Conservation (phyloP, 2,113 vertebrate species). For the Chionomys nivalis region DNA sequence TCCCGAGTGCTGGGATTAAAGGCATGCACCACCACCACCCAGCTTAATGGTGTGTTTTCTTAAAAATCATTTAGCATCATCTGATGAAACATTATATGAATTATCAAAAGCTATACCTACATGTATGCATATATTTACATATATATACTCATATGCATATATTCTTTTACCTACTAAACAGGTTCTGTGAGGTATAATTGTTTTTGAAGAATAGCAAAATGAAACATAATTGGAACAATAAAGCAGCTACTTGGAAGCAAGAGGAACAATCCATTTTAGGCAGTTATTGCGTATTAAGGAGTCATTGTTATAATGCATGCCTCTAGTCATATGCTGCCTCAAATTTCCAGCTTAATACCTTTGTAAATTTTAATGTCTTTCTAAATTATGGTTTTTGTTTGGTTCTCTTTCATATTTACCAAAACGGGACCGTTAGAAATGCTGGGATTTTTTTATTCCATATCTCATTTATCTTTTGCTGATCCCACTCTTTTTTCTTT, state of each 20-base stretch:
- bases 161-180: not conserved
- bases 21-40: too few relatives aligned
- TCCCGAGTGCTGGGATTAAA: too few relatives aligned
- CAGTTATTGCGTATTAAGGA: constrained; percentile 81
- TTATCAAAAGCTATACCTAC: not conserved
- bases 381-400: constrained; percentile 91
- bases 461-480: constrained; percentile 92
- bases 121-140: not conserved
- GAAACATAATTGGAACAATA: constrained; percentile 52
- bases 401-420: constrained; percentile 91
- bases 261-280: constrained; percentile 36
- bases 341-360: constrained; percentile 91
- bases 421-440: constrained; percentile 92
- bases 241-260: constrained; percentile 32
- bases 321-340: constrained; percentile 92
- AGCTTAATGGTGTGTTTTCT: too few relatives aligned
- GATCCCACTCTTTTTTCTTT: constrained; percentile 88
- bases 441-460: constrained; percentile 90
- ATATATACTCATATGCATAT: not conserved
- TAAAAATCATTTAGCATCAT: constrained; percentile 17
- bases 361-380: constrained; percentile 93
- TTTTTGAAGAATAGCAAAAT: constrained; percentile 60
- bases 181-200: constrained; percentile 10
- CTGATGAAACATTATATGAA: not conserved
- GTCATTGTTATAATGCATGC: constrained; percentile 89